Evolutionary conservation across 2,797 vertebrate genomes (phyloP).

Genomic region (Brotula barbata): DNA sequence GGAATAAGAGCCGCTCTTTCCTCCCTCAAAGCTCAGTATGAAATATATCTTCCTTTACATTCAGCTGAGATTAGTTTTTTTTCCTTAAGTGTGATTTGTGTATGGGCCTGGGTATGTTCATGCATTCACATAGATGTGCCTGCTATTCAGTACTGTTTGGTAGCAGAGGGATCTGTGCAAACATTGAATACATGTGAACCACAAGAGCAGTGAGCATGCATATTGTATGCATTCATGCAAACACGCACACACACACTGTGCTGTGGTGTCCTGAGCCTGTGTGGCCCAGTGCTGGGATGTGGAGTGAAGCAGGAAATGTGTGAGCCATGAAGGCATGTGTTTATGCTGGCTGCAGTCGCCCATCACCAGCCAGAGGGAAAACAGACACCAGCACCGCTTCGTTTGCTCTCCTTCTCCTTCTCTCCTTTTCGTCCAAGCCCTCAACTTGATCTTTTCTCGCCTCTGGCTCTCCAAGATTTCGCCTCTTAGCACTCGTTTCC

Average conservation of each 20-base stretch:
- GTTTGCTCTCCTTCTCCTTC: constrained; percentile 56
- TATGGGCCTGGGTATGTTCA: background rate
- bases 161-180: constrained; percentile 33
- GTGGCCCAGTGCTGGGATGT: constrained; percentile 78
- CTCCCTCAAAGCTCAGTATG: constrained; percentile 37
- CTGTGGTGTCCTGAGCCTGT: constrained; percentile 77
- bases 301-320: constrained; percentile 83
- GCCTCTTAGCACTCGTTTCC: constrained; percentile 7
- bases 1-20: constrained; percentile 51
- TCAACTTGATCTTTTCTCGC: constrained; percentile 57
- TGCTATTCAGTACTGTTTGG: background rate
- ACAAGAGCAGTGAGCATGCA: constrained; percentile 38
- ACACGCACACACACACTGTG: constrained; percentile 26
- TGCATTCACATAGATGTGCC: constrained; percentile 1
- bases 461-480: constrained; percentile 41
- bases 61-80: constrained; percentile 15
- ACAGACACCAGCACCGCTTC: constrained; percentile 75
- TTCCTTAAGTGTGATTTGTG: constrained; percentile 9
- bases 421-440: constrained; percentile 44
- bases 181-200: constrained; percentile 36
- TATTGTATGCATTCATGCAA: constrained; percentile 40
- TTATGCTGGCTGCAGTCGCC: constrained; percentile 82
- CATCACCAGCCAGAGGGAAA: constrained; percentile 83
- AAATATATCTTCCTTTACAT: constrained; percentile 47
- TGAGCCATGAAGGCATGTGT: constrained; percentile 87